A percentile compares a stretch with the other conserved stretches of the same genome.
phyloP scores from a whole-genome alignment of 2,113 vertebrate species.

The Pelecanoides urinatrix region DNA sequence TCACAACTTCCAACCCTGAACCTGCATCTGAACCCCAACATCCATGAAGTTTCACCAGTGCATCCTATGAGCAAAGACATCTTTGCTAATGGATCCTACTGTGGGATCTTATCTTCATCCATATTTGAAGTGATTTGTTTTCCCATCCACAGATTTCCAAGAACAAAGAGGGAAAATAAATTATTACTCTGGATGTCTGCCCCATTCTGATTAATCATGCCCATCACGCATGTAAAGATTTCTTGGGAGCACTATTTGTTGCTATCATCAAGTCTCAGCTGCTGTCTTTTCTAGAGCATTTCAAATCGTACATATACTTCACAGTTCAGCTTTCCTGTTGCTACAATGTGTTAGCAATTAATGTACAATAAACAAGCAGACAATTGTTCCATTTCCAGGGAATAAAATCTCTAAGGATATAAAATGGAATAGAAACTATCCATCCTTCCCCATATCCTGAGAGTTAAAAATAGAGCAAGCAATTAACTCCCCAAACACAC shows the following conservation, averaged over 20 bases:
- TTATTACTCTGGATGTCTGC: background rate
- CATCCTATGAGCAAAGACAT: background rate
- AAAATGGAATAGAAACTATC: conserved; percentile 13
- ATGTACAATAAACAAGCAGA: conserved; percentile 26
- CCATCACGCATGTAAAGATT: background rate
- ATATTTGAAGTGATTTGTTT: background rate
- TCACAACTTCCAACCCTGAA: background rate
- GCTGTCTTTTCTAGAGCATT: background rate
- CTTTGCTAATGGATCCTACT: background rate
- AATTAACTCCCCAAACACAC: background rate
- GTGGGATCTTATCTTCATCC: background rate
- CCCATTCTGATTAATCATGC: background rate
- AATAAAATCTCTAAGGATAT: conserved; percentile 19
- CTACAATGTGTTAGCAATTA: conserved; percentile 57
- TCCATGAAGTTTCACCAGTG: background rate
- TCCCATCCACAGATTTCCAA: background rate
- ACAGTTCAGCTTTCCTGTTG: background rate
- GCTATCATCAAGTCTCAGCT: background rate
- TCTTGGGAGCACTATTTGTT: background rate
- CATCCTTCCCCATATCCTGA: background rate
- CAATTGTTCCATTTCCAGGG: conserved; percentile 48
- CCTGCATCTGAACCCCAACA: background rate
- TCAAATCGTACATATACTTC: background rate
- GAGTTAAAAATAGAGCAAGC: background rate
- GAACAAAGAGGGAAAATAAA: conserved; percentile 6